phyloP scores from a whole-genome alignment of 2,113 vertebrate species.

The Lipotes vexillifer region DNA sequence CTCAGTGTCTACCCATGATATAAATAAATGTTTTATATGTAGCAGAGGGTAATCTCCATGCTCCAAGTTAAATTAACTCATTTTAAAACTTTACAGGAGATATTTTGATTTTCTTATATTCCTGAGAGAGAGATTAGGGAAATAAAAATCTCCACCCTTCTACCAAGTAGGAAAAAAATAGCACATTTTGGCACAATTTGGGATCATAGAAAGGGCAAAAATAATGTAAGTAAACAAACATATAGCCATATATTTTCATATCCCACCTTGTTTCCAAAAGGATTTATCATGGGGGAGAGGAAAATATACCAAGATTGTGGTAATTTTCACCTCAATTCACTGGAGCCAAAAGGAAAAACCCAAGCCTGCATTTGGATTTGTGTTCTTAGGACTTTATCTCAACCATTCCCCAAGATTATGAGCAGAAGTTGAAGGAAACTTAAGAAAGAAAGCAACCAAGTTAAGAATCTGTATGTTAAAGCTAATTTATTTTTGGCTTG shows the following conservation, averaged over 20 bases:
- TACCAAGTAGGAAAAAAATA: neutral
- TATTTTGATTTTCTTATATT: slow-evolving; percentile 47
- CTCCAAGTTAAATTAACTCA: slow-evolving; percentile 26
- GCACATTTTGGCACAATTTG: slow-evolving; percentile 11
- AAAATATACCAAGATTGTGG: neutral
- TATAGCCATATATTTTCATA: neutral
- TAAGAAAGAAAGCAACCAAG: neutral
- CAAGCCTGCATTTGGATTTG: neutral
- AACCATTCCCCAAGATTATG: neutral
- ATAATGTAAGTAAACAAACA: neutral
- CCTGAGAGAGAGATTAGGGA: neutral
- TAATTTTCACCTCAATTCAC: neutral
- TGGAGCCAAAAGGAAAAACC: neutral
- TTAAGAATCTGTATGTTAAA: neutral
- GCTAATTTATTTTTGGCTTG: neutral
- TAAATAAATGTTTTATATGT: slow-evolving; percentile 12
- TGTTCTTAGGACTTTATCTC: neutral
- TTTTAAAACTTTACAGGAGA: slow-evolving; percentile 31
- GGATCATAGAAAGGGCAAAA: neutral
- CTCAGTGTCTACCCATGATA: neutral
- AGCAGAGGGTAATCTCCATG: neutral
- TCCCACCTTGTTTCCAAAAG: neutral
- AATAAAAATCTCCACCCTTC: slow-evolving; percentile 34
- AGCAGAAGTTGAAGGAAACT: neutral
- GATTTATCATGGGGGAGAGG: neutral